phyloP scores from a whole-genome alignment of 2,888 invertebrate species.

The Scrobipalpa costella region DNA sequence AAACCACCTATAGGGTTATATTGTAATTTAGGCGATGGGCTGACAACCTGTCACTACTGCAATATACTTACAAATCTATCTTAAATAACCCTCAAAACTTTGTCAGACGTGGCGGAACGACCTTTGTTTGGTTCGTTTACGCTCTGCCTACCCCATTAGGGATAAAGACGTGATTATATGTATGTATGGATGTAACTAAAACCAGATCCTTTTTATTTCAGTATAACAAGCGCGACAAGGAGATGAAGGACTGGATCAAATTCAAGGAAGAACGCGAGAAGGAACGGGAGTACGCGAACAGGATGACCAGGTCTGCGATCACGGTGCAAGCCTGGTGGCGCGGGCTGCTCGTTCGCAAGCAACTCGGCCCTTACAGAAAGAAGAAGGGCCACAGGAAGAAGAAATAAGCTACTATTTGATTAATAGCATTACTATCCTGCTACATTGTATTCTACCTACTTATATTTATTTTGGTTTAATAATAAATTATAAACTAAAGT shows the following conservation, averaged over 20 bases:
- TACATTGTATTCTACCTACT: background rate
- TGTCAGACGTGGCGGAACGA: no score
- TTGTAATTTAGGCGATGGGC: no score
- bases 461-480: no score
- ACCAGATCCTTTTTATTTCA: background rate
- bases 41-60: no score
- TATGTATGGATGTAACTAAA: no score
- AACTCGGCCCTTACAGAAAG: slow-evolving; percentile 62
- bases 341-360: slow-evolving; percentile 63
- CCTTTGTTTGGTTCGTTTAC: no score
- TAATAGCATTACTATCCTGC: background rate
- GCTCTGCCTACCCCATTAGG: no score
- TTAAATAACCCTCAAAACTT: no score
- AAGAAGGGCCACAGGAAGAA: slow-evolving; percentile 23
- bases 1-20: no score
- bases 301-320: slow-evolving; percentile 60
- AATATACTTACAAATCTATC: no score
- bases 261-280: slow-evolving; percentile 64
- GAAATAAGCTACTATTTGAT: background rate
- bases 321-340: slow-evolving; percentile 74
- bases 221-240: slow-evolving; percentile 14
- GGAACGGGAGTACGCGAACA: slow-evolving; percentile 51
- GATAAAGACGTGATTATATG: no score
- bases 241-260: slow-evolving; percentile 55
- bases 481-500: no score